Base-by-base conservation (phyloP, 2,888 invertebrate species). In the Drosophila gaucha region DNA sequence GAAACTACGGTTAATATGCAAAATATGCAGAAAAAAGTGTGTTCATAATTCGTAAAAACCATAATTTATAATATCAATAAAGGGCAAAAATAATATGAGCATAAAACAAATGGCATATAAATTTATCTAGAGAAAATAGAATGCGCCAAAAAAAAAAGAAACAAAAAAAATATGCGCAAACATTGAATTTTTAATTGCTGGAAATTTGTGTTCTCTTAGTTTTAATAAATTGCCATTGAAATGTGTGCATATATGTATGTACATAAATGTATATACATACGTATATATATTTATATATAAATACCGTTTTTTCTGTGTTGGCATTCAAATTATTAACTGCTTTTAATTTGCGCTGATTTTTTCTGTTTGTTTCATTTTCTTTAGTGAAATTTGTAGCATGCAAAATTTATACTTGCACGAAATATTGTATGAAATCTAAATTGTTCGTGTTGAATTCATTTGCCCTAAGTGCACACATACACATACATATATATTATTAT, bases 171-270 rank as follows among this genome's bases (percentile, higher is more conserved):
- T 73, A 66, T 62, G 47, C 43, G 71, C 63, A 72, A 86, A 78
- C 82, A 82, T 78, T 82, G 72, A 82, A 82, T 80, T 78, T 84
- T 80, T 86, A 82, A 84, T 82, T 86, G 85, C 69, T 84, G 62
- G 49, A 70, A 78, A 86, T 72, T 69, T 84, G 77, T 78, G 87
- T 69, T 84, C 24, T 65, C n/a, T 65, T 63, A 57, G 63, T 72
- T 78, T 85, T 72, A 51, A 74, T 63, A 57, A 58, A 56, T 73
- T 72, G 64, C 18, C 50, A 62, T 55, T 30, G 51, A 46, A 33
- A 28, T 41, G n/a, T 49, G 3, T 24, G n/a, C 31, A 30, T 24
- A 16, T 16, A 30, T n/a, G 26, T 16, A 46, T 3, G 20, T n/a
- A 10, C 6, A 18, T 18, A 28, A 24, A 26, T 41, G 18, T 41